Base-by-base conservation (phyloP, 2,888 invertebrate species). In the Vanessa cardui region DNA sequence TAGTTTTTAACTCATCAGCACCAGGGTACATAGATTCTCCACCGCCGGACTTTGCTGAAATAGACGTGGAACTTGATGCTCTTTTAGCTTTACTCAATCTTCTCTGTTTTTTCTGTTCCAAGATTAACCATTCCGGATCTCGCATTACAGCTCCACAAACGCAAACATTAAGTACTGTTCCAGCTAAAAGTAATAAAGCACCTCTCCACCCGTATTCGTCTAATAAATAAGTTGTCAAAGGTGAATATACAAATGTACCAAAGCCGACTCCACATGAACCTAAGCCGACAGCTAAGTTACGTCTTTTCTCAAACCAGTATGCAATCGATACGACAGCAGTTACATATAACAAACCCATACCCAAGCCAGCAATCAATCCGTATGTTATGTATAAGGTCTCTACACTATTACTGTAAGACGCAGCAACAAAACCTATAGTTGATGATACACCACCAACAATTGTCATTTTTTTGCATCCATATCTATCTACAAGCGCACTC, bases 281-380 rank as follows among this genome's bases (percentile, higher is more conserved):
- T 62, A 98, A 92, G 33, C 98, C 97, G 5, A 97, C 97, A 12
- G 98, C 98, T 76, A 98, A 94, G 49, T 96, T 96, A 44, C 98
- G 94, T 77, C 96, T 96, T 83, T 96, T 97, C 77, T 98, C 97
- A 86, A 98, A 98, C 96, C 98, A 98, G 85, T 97, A 98, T 0
- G 98, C 98, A 64, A 98, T 97, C 62, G 97, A 96, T 15, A 98
- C 98, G 6, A 98, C 98, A 16, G 97, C 97, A 7, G 98, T 97
- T 6, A 98, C 98, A 84, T 97, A 98, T 73, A 96, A 95, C 54
- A 97, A 85, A 4, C 97, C 97, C 84, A 98, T 93, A 3, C 98
- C 98, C 58, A 98, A 86, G 1, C 98, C 98, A 61, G 97, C 96
- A 77, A 97, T 94, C 4, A 97, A 91, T 58, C 98, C 98, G 81